These are phyloP conservation scores for Hypanus sabinus DNA, from an alignment of 2,113 vertebrate species.

Conservation along the genomic window DNA sequence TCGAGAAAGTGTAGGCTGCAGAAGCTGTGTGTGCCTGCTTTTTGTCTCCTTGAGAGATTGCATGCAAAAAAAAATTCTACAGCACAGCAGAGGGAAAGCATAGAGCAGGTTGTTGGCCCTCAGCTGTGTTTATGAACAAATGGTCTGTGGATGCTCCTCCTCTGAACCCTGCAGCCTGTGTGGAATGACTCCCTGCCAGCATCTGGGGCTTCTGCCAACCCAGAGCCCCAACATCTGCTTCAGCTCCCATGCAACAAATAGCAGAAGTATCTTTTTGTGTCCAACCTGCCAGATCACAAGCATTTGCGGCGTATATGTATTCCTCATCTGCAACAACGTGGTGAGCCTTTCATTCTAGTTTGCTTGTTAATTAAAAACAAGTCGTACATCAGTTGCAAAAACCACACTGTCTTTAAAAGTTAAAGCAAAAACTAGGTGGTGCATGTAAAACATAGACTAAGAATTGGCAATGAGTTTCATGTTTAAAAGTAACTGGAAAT, in stretches of 20 bases:
- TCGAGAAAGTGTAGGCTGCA: conserved; percentile 59
- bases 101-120: conserved; percentile 58
- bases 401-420: not conserved
- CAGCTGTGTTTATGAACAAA: conserved; percentile 63
- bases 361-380: conserved; percentile 15
- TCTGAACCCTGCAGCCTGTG: conserved; percentile 49
- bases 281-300: conserved; percentile 52
- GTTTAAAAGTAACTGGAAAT: not conserved
- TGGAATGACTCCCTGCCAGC: conserved; percentile 52
- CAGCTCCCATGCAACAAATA: conserved; percentile 64
- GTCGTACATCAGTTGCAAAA: not conserved
- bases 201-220: conserved; percentile 55
- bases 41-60: conserved; percentile 46
- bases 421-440: not conserved
- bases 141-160: conserved; percentile 55
- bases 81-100: conserved; percentile 42
- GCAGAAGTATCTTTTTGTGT: conserved; percentile 59
- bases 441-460: not conserved
- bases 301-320: not conserved
- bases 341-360: conserved; percentile 15
- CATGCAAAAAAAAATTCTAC: conserved; percentile 44
- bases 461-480: not conserved
- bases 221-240: conserved; percentile 62
- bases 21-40: conserved; percentile 48
- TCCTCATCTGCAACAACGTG: not conserved